Conservation (phyloP, 1,140 invertebrate genomes). For the Elysia chlorotica region DNA sequence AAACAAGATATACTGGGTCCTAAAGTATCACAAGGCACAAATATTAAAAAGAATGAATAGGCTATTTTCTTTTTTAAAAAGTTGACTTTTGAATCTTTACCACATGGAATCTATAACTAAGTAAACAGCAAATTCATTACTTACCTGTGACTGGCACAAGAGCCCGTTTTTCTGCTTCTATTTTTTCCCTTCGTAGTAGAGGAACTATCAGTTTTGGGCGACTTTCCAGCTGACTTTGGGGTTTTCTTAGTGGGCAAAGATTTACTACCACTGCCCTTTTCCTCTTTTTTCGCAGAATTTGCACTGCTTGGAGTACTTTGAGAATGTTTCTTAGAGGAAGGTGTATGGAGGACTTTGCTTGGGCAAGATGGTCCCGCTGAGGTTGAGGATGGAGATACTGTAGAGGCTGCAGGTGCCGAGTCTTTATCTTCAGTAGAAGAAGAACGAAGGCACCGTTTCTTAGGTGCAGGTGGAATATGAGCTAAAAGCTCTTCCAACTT, state of each 20-base stretch:
- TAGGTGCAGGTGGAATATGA: not conserved
- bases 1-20: too few relatives aligned
- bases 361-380: too few relatives aligned
- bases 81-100: too few relatives aligned
- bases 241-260: too few relatives aligned
- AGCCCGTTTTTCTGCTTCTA: conserved; percentile 70
- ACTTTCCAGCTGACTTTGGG: conserved; percentile 15
- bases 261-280: not conserved
- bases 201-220: not conserved
- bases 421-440: conserved; percentile 22
- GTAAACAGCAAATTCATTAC: too few relatives aligned
- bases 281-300: conserved; percentile 6
- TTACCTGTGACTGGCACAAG: conserved; percentile 74
- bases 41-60: too few relatives aligned
- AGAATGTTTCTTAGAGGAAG: not conserved
- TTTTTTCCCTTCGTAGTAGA: conserved; percentile 14
- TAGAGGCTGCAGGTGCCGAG: conserved; percentile 6
- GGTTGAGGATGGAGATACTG: not conserved
- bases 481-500: conserved; percentile 5
- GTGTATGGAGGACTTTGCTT: too few relatives aligned
- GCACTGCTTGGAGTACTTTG: not conserved
- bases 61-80: too few relatives aligned
- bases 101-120: too few relatives aligned
- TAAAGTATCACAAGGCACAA: too few relatives aligned
- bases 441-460: conserved; percentile 18